Evolutionary conservation across 2,113 vertebrate genomes (phyloP).

Genomic region (Rhabdomys dilectus): DNA sequence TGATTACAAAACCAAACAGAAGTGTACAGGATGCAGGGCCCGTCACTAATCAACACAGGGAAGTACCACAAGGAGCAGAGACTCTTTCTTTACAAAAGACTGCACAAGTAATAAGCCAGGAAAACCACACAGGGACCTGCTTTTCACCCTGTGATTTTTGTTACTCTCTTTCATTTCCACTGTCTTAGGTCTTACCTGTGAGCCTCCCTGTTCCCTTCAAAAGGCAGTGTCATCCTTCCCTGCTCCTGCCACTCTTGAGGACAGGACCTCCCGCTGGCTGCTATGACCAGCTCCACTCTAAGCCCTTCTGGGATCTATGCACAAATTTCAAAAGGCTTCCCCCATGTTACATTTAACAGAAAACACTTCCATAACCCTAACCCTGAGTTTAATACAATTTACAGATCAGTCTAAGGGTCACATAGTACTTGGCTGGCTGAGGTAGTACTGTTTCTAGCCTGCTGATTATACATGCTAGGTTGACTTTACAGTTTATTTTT

Average conservation of each 20-base stretch:
- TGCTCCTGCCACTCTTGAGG: not conserved
- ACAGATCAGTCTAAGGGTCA: not conserved
- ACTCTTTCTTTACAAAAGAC: not conserved
- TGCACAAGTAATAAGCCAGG: not conserved
- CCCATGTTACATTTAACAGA: not conserved
- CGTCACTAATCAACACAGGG: conserved; percentile 35
- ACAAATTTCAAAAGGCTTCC: not conserved
- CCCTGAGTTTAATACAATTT: not conserved
- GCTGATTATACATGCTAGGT: not conserved
- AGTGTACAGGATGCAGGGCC: not conserved
- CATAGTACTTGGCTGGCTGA: not conserved
- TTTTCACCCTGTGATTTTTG: not conserved
- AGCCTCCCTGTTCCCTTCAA: not conserved
- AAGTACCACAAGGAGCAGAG: conserved; percentile 42
- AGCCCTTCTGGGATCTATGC: not conserved
- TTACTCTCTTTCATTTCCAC: not conserved
- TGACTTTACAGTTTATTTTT: conserved; percentile 9
- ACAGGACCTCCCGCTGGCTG: rapidly evolving
- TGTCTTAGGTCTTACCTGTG: not conserved
- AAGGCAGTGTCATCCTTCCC: not conserved
- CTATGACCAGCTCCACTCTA: not conserved
- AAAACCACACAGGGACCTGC: not conserved
- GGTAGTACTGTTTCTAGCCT: not conserved
- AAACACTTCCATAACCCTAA: not conserved
- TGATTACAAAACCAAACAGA: conserved; percentile 70